Evolutionary conservation across 2,113 vertebrate species (phyloP), one percentile per base, ranked within the genome.

Genomic region (Hippocampus barbouri): DNA sequence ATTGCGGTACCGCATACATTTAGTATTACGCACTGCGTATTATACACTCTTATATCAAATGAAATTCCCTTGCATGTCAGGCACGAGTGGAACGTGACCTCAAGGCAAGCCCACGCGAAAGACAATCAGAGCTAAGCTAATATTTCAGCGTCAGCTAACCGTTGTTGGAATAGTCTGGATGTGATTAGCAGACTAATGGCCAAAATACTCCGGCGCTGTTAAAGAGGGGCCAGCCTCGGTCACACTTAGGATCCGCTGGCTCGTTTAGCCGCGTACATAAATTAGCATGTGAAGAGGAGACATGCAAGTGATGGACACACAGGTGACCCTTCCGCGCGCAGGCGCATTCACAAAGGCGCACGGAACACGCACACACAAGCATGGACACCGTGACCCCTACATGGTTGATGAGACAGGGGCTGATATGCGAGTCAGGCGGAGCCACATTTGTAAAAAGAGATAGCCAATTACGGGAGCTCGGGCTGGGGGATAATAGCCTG

Each of bases 401-500:
- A 88, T 74, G 87, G 71, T 85, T 90, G 89, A 92, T 89, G 84
- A 90, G 89, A 90, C 75, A 65, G 85, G 83, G 83, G 86, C 86
- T 88, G 88, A 89, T 90, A 90, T 89, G 85, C 83, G 87, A 90
- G 85, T 91, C 88, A 87, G 91, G 92, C 49, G 86, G 88, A 89
- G 86, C 88, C 89, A 89, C 90, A 90, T 90, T 93, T 95, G 91
- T 89, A 90, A 92, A 94, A 94, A 93, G 86, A 84, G 91, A 88
- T 89, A 93, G 92, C 81, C 88, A 95, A 94, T 94, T 94, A 95
- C 81, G 90, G 88, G 78, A 75, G 80, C 85, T 88, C 89, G 86
- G 90, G 85, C 92, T 93, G 84, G 83, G 93, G 90, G 94, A 93
- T 93, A 95, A 93, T 87, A 94, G 90, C 88, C 90, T 91, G 89